These are phyloP conservation scores for Porites lutea DNA, from an alignment of 64 coral and sea anemone species.

Conservation along the genomic window DNA sequence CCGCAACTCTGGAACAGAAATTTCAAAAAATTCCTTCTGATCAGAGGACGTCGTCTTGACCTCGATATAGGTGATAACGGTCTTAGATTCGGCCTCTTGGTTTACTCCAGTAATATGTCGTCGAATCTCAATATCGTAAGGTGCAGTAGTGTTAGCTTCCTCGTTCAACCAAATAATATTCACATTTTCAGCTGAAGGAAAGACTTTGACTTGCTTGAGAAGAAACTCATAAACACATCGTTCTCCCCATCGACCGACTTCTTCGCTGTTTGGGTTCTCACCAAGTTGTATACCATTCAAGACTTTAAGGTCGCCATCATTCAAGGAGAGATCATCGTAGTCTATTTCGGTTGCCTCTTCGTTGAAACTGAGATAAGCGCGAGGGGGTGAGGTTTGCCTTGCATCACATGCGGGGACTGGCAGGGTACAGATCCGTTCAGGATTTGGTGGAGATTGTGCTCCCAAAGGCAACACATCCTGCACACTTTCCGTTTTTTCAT, in stretches of 20 bases:
- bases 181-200: not conserved
- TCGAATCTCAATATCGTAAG: constrained; percentile 62
- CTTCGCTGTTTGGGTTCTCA: constrained; percentile 45
- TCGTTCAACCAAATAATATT: constrained; percentile 72
- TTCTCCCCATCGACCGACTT: constrained; percentile 72
- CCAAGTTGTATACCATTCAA: not conserved
- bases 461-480: not conserved
- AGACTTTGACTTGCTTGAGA: not conserved
- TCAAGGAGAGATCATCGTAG: constrained; percentile 49
- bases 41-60: constrained; percentile 70
- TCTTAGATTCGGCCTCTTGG: not conserved
- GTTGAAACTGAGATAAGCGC: not conserved
- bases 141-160: constrained; percentile 23
- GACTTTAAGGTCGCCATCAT: not conserved
- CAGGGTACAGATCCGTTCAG: not conserved
- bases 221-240: constrained; percentile 60
- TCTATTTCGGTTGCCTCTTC: constrained; percentile 1
- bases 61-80: constrained; percentile 52
- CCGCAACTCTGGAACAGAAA: constrained; percentile 47
- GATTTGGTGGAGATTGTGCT: not conserved
- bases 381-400: not conserved
- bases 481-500: not conserved
- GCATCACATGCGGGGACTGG: not conserved
- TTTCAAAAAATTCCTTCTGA: constrained; percentile 58
- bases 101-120: not conserved